A percentile compares a stretch with the other conserved stretches of the same genome.
These are phyloP conservation scores for Opisthograptis luteolata DNA, from an alignment of 2,888 invertebrate genomes.

Conservation along the genomic window DNA sequence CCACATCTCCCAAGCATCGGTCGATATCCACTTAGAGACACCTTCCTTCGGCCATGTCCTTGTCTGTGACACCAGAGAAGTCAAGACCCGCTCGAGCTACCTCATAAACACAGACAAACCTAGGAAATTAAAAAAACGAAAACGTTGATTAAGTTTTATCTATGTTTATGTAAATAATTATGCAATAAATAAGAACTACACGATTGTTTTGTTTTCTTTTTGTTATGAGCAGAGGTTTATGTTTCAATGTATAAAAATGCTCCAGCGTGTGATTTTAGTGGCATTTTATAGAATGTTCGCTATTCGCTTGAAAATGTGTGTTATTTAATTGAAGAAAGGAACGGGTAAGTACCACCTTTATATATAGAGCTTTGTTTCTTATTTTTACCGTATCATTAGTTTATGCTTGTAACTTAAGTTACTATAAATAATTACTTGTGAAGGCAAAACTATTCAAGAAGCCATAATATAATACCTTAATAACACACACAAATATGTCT, in stretches of 20 bases:
- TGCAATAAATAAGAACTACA: constrained; percentile 50
- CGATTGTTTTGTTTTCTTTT: constrained; percentile 42
- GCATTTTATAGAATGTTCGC: constrained; percentile 17
- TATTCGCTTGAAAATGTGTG: constrained; percentile 23
- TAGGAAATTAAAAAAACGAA: constrained; percentile 49
- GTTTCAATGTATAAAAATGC: constrained; percentile 30
- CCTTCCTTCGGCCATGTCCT: constrained; percentile 37
- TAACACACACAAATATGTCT: background rate
- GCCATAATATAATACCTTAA: no score
- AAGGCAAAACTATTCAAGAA: background rate
- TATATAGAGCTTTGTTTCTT: constrained; percentile 24
- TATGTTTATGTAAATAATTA: constrained; percentile 44
- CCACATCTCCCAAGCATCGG: constrained; percentile 64
- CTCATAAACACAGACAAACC: constrained; percentile 53
- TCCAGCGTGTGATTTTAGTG: constrained; percentile 20
- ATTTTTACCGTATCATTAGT: background rate
- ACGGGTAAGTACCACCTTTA: constrained; percentile 31
- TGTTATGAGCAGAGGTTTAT: constrained; percentile 74
- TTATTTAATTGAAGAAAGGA: constrained; percentile 9
- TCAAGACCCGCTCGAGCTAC: constrained; percentile 49
- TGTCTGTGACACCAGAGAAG: constrained; percentile 19
- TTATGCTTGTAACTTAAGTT: background rate
- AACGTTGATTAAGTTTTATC: constrained; percentile 35
- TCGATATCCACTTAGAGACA: constrained; percentile 59
- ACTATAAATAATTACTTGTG: background rate